Conservation (phyloP, 2,113 vertebrate genomes). For the Fregata magnificens region DNA sequence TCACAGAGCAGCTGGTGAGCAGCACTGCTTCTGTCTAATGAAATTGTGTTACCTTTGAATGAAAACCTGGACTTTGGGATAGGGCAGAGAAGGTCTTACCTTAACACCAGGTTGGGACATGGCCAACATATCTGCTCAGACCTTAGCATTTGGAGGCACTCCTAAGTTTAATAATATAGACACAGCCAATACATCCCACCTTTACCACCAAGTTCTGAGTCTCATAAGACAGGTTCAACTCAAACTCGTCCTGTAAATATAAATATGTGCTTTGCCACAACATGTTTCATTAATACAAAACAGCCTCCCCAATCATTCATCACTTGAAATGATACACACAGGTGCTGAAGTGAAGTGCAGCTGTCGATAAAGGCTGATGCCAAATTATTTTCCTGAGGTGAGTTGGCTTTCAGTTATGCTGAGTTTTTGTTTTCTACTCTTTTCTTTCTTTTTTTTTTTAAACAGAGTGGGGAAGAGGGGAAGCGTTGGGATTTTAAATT, state of each 20-base stretch:
- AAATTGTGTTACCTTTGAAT: background rate
- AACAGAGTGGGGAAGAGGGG: background rate
- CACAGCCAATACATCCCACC: background rate
- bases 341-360: conserved; percentile 34
- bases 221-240: background rate
- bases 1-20: background rate
- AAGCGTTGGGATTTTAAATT: background rate
- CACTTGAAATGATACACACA: conserved; percentile 58
- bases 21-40: background rate
- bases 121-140: background rate
- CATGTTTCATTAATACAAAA: conserved; percentile 26
- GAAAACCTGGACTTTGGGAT: background rate
- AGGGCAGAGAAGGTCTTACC: background rate
- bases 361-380: conserved; percentile 30
- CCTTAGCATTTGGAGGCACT: background rate
- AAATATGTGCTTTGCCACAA: conserved; percentile 36
- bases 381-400: conserved; percentile 56
- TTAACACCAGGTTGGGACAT: background rate
- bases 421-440: background rate
- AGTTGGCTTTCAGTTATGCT: conserved; percentile 7
- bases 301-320: conserved; percentile 41
- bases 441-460: background rate
- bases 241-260: background rate
- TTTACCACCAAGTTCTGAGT: background rate
- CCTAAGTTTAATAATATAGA: background rate